Conservation (phyloP, 2,888 invertebrate species). For the Andrena dorsata region DNA sequence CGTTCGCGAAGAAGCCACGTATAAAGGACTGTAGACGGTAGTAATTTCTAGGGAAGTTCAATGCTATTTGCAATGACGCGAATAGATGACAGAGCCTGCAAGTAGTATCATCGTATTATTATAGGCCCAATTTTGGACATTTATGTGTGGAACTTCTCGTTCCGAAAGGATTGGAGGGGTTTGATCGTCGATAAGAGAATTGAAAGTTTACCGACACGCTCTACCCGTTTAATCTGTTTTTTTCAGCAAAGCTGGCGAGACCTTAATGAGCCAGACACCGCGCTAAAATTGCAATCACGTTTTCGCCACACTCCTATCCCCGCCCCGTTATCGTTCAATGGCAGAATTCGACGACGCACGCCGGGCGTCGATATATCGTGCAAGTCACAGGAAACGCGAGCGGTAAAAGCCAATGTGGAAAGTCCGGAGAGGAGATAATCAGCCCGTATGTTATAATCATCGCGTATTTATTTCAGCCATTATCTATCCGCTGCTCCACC, state of each 20-base stretch:
- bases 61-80: background rate
- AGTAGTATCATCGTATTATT: background rate
- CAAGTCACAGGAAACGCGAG: conserved; percentile 68
- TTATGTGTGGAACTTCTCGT: too few species aligned
- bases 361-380: conserved; percentile 45
- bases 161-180: too few species aligned
- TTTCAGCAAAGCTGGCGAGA: background rate
- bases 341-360: conserved; percentile 16
- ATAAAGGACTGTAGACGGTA: background rate
- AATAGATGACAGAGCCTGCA: background rate
- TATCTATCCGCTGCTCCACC: conserved; percentile 81
- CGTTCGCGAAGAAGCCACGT: background rate
- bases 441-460: conserved; percentile 84
- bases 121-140: too few species aligned
- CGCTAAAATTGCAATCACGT: conserved; percentile 41
- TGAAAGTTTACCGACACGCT: background rate
- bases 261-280: conserved; percentile 21
- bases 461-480: conserved; percentile 83
- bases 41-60: background rate
- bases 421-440: conserved; percentile 83
- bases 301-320: background rate
- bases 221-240: background rate
- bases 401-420: conserved; percentile 81
- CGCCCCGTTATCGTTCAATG: conserved; percentile 14
- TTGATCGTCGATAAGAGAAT: background rate